Conservation (phyloP, 2,888 invertebrate genomes). For the Stramonita haemastoma region DNA sequence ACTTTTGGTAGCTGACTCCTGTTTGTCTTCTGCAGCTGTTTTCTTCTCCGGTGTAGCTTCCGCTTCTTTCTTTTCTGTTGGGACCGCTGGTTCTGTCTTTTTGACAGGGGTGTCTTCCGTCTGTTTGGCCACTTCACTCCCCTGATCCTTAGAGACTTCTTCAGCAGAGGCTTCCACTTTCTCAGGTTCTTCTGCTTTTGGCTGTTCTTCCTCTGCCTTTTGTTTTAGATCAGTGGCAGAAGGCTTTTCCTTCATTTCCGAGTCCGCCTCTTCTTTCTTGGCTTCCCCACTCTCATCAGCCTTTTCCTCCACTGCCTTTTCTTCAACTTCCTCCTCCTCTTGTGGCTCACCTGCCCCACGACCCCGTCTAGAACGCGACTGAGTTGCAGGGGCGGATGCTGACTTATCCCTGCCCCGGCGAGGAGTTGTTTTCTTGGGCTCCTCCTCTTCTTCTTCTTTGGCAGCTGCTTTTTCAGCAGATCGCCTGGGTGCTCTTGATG, state of each 20-base stretch:
- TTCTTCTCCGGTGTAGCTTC: constrained; percentile 1
- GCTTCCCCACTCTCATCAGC: constrained; percentile 3
- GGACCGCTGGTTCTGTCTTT: background rate
- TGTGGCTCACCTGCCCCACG: background rate
- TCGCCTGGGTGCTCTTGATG: background rate
- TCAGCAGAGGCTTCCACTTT: constrained; percentile 21
- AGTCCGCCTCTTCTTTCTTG: background rate
- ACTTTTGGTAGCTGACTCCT: background rate
- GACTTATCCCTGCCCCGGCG: background rate
- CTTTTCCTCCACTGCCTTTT: background rate
- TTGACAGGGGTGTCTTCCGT: background rate
- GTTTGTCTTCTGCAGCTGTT: background rate
- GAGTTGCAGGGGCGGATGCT: background rate
- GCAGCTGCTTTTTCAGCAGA: background rate
- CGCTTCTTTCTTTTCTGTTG: background rate
- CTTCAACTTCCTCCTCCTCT: background rate
- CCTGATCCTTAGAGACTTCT: background rate
- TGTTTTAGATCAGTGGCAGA: background rate
- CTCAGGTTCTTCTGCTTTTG: background rate
- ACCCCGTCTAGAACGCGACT: constrained; percentile 3
- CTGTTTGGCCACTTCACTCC: background rate
- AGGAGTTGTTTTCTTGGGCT: constrained; percentile 24
- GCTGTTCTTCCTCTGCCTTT: background rate
- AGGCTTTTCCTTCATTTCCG: background rate
- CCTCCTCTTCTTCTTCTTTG: constrained; percentile 3